phyloP scores from a whole-genome alignment of 1,140 invertebrate species.

The Coelopa frigida region DNA sequence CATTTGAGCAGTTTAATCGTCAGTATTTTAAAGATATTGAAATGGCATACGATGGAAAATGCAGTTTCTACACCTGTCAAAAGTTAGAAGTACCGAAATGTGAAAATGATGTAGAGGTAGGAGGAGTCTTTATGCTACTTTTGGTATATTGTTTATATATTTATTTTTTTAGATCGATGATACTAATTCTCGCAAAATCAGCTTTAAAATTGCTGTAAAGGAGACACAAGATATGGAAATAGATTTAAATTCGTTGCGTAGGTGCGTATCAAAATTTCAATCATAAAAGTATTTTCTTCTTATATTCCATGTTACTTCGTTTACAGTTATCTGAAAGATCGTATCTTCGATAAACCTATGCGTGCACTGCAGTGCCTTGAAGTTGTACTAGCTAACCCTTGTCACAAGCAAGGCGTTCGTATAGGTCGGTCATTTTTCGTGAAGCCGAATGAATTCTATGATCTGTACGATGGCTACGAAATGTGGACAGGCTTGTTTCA shows the following conservation, averaged over 20 bases:
- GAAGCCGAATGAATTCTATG: conserved; percentile 18
- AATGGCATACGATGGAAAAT: conserved; percentile 67
- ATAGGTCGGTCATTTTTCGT: conserved; percentile 45
- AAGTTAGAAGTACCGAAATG: conserved; percentile 9
- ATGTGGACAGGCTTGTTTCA: conserved; percentile 68
- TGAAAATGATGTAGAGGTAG: conserved; percentile 23
- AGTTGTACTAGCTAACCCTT: conserved; percentile 56
- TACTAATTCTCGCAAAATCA: conserved; percentile 23
- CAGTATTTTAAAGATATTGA: conserved; percentile 26
- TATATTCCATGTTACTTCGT: no score
- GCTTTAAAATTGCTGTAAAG: conserved; percentile 54
- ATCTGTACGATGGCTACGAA: conserved; percentile 58
- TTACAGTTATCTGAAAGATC: conserved; percentile 36
- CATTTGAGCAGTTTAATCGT: conserved; percentile 26
- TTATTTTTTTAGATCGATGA: conserved; percentile 22
- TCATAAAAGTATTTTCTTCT: no score
- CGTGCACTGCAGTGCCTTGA: conserved; percentile 71
- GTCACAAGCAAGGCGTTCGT: conserved; percentile 50
- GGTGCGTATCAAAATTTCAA: no score
- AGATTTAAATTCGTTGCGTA: conserved; percentile 47
- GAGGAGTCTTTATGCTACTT: no score
- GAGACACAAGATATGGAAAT: conserved; percentile 51
- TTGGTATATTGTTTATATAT: background rate
- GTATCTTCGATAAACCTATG: conserved; percentile 49
- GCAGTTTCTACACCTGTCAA: conserved; percentile 33